These are phyloP conservation scores for Garrulus glandarius DNA, from an alignment of 2,797 vertebrate species.

Conservation along the genomic window DNA sequence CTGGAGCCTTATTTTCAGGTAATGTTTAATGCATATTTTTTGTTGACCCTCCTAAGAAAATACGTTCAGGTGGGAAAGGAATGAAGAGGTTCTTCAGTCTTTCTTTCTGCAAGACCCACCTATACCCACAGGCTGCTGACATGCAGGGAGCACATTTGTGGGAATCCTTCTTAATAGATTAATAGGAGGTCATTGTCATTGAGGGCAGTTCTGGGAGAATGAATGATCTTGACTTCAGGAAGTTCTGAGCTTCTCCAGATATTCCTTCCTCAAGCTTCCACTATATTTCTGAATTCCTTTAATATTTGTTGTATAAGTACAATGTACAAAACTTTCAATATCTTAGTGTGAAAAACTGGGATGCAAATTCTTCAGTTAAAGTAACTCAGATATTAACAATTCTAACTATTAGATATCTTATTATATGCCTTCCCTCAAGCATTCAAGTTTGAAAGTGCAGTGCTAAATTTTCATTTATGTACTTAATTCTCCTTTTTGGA, in stretches of 20 bases:
- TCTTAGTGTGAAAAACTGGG: background rate
- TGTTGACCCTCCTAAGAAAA: background rate
- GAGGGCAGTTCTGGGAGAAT: background rate
- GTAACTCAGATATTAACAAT: background rate
- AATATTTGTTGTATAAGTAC: background rate
- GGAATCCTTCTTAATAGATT: background rate
- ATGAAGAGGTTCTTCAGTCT: background rate
- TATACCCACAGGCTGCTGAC: accelerated
- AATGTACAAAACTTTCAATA: background rate
- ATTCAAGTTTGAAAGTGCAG: background rate
- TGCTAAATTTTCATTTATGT: background rate
- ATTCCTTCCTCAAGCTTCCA: background rate
- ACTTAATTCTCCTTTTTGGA: accelerated
- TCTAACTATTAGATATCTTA: background rate
- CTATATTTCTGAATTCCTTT: background rate
- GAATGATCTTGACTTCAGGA: background rate
- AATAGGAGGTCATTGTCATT: background rate
- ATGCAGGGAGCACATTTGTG: accelerated
- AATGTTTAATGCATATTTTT: background rate
- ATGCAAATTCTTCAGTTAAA: background rate
- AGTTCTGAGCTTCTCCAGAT: background rate
- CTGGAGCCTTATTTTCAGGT: background rate
- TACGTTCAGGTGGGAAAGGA: background rate
- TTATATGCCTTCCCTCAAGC: background rate
- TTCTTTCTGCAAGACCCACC: background rate